Conservation (phyloP, 2,113 vertebrate species). For the Meriones unguiculatus region DNA sequence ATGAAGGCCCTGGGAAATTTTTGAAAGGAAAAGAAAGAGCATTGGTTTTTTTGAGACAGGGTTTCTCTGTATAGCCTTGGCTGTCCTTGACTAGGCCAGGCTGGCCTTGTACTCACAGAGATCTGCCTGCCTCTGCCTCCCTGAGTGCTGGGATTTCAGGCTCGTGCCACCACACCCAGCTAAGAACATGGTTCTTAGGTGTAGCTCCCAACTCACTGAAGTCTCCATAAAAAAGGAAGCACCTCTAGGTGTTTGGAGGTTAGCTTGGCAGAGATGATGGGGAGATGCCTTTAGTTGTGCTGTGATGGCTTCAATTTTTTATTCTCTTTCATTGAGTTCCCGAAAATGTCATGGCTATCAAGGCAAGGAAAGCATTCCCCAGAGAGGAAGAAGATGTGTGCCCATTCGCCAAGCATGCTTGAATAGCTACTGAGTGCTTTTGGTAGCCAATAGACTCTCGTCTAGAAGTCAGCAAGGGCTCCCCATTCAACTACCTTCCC, state of each 20-base stretch:
- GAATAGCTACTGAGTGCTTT: background rate
- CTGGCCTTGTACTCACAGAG: too few relatives aligned
- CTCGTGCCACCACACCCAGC: too few relatives aligned
- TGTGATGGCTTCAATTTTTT: background rate
- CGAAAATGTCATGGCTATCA: background rate
- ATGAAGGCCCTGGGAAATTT: background rate
- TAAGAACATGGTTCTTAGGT: background rate
- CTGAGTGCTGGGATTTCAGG: too few relatives aligned
- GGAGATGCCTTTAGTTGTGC: background rate
- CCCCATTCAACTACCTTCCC: background rate
- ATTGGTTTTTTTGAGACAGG: background rate
- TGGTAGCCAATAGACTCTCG: background rate
- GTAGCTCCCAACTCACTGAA: background rate
- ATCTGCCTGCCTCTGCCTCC: too few relatives aligned
- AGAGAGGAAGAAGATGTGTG: background rate
- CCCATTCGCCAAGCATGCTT: background rate
- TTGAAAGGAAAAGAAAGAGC: constrained; percentile 18
- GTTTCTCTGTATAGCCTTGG: too few relatives aligned
- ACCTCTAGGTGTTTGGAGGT: background rate
- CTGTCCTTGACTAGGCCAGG: too few relatives aligned
- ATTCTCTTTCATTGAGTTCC: constrained; percentile 24
- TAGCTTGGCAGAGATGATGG: background rate
- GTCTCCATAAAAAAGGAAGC: background rate
- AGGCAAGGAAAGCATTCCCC: background rate
- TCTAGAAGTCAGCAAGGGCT: background rate